These are phyloP conservation scores for Sebastes schlegelii DNA, from an alignment of 2,113 vertebrate genomes.

Conservation along the genomic window DNA sequence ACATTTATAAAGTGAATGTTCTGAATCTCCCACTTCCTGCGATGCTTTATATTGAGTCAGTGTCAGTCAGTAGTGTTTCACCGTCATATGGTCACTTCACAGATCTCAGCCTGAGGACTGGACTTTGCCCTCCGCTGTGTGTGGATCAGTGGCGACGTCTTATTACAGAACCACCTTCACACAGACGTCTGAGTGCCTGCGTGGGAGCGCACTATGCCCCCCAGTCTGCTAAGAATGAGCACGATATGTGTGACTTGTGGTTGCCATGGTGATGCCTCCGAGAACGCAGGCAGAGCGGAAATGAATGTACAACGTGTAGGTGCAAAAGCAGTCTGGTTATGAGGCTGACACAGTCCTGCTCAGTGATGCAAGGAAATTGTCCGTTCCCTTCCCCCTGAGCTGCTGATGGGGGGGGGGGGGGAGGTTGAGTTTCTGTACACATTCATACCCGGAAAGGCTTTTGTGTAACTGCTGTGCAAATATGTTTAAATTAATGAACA, in stretches of 20 bases:
- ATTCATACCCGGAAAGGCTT: background rate
- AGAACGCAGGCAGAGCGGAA: constrained; percentile 62
- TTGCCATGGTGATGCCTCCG: constrained; percentile 73
- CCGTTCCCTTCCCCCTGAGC: background rate
- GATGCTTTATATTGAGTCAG: background rate
- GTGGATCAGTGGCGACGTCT: constrained; percentile 45
- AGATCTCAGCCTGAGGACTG: constrained; percentile 29
- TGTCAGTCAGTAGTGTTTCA: background rate
- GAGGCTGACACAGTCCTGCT: constrained; percentile 47
- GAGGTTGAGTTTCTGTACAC: constrained; percentile 21
- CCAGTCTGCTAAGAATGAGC: constrained; percentile 48
- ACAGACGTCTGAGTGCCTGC: constrained; percentile 45
- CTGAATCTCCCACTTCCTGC: background rate
- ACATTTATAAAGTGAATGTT: background rate
- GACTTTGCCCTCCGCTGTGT: constrained; percentile 42
- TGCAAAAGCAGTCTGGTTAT: constrained; percentile 53
- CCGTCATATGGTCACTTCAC: constrained; percentile 17
- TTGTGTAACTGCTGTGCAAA: constrained; percentile 54
- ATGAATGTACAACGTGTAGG: constrained; percentile 52
- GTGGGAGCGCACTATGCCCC: constrained; percentile 55
- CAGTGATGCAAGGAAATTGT: constrained; percentile 40
- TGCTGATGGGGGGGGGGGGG: background rate
- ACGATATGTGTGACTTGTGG: constrained; percentile 64
- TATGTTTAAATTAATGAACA: constrained; percentile 51
- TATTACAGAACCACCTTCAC: constrained; percentile 55